phyloP scores from a whole-genome alignment of 2,113 vertebrate species.

The Tachuris rubrigastra region DNA sequence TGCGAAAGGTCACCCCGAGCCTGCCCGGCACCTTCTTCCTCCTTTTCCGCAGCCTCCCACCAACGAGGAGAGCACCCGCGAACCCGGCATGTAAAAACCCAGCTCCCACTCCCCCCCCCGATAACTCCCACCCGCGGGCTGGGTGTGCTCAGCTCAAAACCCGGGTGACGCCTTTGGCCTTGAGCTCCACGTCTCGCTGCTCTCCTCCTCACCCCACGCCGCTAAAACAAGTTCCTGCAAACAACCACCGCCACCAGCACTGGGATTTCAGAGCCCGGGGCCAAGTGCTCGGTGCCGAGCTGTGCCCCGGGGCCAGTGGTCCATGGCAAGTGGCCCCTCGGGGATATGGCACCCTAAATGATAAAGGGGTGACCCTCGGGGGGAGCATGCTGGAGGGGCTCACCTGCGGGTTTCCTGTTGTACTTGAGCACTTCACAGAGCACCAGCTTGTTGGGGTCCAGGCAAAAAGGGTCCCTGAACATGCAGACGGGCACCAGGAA shows the following conservation, averaged over 20 bases:
- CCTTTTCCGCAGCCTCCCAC: background rate
- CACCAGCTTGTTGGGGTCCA: constrained; percentile 79
- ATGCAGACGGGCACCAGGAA: constrained; percentile 75
- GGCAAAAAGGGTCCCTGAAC: constrained; percentile 79
- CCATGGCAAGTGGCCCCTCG: accelerated
- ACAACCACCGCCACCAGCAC: background rate
- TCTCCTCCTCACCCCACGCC: background rate
- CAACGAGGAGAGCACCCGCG: accelerated
- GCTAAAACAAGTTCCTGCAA: background rate
- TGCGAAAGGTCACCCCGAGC: background rate
- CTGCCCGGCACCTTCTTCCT: background rate
- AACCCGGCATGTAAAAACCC: accelerated
- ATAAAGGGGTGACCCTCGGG: accelerated
- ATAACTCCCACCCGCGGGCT: background rate
- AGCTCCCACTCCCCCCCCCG: background rate
- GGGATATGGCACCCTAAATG: background rate
- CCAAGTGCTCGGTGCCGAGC: background rate
- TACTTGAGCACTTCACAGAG: constrained; percentile 83
- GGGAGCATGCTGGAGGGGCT: background rate
- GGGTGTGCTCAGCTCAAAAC: background rate
- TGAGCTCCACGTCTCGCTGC: background rate
- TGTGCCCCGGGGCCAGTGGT: background rate
- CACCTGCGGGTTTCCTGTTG: constrained; percentile 78
- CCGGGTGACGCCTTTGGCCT: background rate
- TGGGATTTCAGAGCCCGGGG: background rate